Conservation (phyloP, 1,140 invertebrate genomes). For the Megalopta genalis region DNA sequence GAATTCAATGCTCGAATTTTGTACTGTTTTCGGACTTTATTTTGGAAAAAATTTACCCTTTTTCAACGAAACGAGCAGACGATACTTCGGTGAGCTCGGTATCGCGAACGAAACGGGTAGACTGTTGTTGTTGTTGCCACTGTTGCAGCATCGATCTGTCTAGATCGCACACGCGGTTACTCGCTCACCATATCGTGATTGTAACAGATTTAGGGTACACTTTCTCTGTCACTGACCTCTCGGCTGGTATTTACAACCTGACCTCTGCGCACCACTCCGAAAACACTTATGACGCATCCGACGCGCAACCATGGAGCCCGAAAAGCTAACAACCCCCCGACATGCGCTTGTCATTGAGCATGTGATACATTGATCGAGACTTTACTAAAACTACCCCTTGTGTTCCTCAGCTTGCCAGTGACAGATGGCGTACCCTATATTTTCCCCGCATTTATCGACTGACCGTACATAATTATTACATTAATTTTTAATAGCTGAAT, state of each 20-base stretch:
- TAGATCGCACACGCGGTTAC: slow-evolving; percentile 47
- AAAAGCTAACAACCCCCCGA: slow-evolving; percentile 46
- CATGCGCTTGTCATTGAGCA: slow-evolving; percentile 29
- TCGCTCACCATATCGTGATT: slow-evolving; percentile 49
- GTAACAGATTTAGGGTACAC: slow-evolving; percentile 3
- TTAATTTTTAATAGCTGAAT: background rate
- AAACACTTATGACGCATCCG: slow-evolving; percentile 49
- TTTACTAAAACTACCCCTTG: slow-evolving; percentile 36
- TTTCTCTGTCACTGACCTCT: slow-evolving; percentile 44
- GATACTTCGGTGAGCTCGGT: slow-evolving; percentile 39
- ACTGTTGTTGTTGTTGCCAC: slow-evolving; percentile 42
- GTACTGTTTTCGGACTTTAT: background rate
- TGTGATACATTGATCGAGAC: slow-evolving; percentile 11
- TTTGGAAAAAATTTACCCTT: slow-evolving; percentile 46
- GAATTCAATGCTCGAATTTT: background rate
- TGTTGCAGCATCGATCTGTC: slow-evolving; percentile 62
- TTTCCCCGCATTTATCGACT: background rate
- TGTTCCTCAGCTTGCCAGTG: slow-evolving; percentile 5
- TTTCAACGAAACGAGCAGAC: slow-evolving; percentile 29
- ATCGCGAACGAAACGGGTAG: slow-evolving; percentile 42
- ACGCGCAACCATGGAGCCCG: slow-evolving; percentile 48
- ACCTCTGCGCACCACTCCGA: slow-evolving; percentile 17
- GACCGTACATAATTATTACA: background rate
- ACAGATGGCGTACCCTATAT: slow-evolving; percentile 46
- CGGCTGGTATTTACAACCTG: slow-evolving; percentile 44